These are phyloP conservation scores for Isurus oxyrinchus DNA, from an alignment of 2,113 vertebrate species.

Conservation along the genomic window DNA sequence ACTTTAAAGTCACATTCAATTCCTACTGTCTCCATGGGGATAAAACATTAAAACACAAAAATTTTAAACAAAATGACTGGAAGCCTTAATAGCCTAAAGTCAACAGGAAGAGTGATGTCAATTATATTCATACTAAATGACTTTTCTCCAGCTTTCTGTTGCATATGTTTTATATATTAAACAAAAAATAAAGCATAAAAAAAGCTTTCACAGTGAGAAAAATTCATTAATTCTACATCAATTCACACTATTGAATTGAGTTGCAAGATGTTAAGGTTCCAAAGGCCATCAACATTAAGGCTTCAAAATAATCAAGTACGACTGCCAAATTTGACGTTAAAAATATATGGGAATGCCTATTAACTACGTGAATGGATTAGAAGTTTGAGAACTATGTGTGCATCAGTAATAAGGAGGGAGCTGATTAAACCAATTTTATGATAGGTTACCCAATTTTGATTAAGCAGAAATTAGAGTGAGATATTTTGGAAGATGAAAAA, in stretches of 20 bases:
- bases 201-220: conserved; percentile 1
- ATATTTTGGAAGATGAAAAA: not conserved
- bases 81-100: conserved; percentile 5
- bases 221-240: conserved; percentile 5
- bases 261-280: not conserved
- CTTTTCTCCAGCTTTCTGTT: conserved; percentile 32
- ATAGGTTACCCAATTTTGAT: not conserved
- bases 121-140: not conserved
- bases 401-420: not conserved
- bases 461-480: not conserved
- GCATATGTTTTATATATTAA: conserved; percentile 10
- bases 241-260: not conserved
- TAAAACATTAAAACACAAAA: conserved; percentile 15
- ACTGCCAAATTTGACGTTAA: not conserved
- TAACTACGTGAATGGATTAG: not conserved
- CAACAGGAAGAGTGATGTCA: not conserved
- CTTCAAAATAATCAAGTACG: not conserved
- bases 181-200: conserved; percentile 6
- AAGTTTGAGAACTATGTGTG: not conserved
- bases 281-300: not conserved
- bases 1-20: conserved; percentile 5
- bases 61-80: not conserved
- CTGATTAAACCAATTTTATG: not conserved
- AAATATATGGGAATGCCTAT: not conserved
- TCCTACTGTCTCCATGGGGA: not conserved